Percentiles rank a stretch among this genome's conserved stretches.
These are phyloP conservation scores for Melanotus villosus DNA, from an alignment of 2,888 invertebrate species.

Conservation along the genomic window DNA sequence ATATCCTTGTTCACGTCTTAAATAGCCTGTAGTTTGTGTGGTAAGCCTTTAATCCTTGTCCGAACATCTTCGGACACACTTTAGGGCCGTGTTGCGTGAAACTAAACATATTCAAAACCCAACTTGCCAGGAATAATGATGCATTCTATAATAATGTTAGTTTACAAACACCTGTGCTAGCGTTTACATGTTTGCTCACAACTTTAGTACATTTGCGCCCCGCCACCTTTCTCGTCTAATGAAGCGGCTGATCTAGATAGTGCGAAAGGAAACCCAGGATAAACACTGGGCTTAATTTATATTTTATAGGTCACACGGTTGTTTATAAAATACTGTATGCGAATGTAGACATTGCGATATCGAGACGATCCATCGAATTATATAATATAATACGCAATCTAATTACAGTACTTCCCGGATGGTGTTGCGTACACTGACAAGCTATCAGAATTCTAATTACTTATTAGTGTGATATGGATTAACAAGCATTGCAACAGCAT, in stretches of 20 bases:
- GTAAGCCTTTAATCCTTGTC: conserved; percentile 2
- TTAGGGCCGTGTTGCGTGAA: conserved; percentile 2
- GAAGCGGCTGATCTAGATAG: not conserved
- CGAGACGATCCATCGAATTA: not conserved
- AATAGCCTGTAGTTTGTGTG: not conserved
- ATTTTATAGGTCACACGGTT: not conserved
- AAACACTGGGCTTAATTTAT: not conserved
- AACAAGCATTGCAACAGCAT: no score
- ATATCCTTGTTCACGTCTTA: no score
- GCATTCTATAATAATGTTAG: conserved; percentile 12
- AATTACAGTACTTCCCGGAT: conserved; percentile 19
- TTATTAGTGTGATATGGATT: conserved; percentile 10
- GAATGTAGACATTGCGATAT: not conserved
- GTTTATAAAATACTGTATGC: no score
- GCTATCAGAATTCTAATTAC: conserved; percentile 22
- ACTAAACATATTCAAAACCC: conserved; percentile 7
- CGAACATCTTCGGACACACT: not conserved
- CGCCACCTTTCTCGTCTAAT: not conserved
- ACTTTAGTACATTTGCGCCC: not conserved
- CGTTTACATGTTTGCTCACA: conserved; percentile 3
- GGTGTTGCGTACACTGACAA: conserved; percentile 11
- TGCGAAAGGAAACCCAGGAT: not conserved
- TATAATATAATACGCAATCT: not conserved
- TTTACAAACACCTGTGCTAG: conserved; percentile 23
- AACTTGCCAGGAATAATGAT: conserved; percentile 21